Evolutionary conservation across 2,888 invertebrate species (phyloP).

Genomic region (Adineta ricciae): DNA sequence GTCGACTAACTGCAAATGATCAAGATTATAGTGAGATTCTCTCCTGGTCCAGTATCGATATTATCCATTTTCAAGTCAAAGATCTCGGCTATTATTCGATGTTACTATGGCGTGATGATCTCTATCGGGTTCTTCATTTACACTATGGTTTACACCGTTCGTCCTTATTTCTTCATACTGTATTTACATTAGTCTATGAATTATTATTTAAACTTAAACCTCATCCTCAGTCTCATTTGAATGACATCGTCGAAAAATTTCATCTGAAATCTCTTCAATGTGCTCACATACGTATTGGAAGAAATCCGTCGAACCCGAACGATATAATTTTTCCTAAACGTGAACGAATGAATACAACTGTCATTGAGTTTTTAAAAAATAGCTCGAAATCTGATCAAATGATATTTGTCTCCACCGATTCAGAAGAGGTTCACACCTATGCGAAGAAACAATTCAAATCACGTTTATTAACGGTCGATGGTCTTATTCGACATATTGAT

Average conservation of each 20-base stretch:
- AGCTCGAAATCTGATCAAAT: background rate
- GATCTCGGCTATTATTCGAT: constrained; percentile 1
- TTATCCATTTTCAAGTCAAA: background rate
- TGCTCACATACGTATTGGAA: constrained; percentile 22
- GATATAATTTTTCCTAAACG: constrained; percentile 18
- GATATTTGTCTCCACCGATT: background rate
- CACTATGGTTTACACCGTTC: constrained; percentile 20
- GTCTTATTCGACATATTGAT: background rate
- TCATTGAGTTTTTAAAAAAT: background rate
- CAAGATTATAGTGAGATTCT: background rate
- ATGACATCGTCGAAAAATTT: background rate
- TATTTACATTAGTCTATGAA: constrained; percentile 17
- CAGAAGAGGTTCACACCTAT: background rate
- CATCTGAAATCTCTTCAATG: background rate
- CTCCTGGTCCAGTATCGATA: background rate
- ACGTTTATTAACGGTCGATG: background rate
- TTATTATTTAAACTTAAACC: constrained; percentile 13
- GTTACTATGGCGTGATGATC: constrained; percentile 19
- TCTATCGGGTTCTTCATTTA: background rate
- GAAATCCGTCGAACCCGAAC: constrained; percentile 5
- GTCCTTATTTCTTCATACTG: constrained; percentile 5
- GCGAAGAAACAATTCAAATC: background rate
- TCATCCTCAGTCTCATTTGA: background rate
- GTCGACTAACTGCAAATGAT: background rate
- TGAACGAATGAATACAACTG: constrained; percentile 9